phyloP scores from a whole-genome alignment of 2,888 invertebrate species.

The Ichneumon xanthorius region DNA sequence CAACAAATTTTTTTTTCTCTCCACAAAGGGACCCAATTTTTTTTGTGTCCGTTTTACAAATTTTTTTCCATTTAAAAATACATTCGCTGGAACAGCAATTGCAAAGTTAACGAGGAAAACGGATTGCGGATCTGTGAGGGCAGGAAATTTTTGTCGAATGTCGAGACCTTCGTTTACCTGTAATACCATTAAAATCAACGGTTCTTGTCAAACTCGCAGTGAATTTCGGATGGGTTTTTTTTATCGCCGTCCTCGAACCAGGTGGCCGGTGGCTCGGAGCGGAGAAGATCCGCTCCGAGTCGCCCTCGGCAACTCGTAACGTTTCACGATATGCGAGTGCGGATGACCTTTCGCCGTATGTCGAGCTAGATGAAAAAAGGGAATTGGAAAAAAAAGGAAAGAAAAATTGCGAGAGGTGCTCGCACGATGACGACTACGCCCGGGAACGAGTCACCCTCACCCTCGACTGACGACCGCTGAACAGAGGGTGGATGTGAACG shows the following conservation, averaged over 20 bases:
- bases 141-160: no score
- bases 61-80: no score
- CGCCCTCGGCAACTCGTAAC: slow-evolving; percentile 6
- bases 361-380: slow-evolving; percentile 32
- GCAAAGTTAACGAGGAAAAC: no score
- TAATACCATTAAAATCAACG: not conserved
- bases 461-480: slow-evolving; percentile 5
- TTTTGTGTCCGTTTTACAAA: no score
- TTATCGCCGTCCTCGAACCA: not conserved
- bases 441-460: slow-evolving; percentile 28
- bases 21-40: no score
- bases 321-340: slow-evolving; percentile 16
- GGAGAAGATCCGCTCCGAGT: not conserved
- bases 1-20: no score
- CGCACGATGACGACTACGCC: slow-evolving; percentile 39
- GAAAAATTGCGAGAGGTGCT: slow-evolving; percentile 27
- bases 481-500: slow-evolving; percentile 18
- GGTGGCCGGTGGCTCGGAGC: not conserved
- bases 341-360: slow-evolving; percentile 30
- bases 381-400: not conserved
- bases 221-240: slow-evolving; percentile 8
- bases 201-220: not conserved
- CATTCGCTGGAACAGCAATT: no score
- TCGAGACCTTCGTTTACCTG: not conserved
- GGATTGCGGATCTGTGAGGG: no score